Evolutionary conservation across 1,140 invertebrate genomes (phyloP), one percentile per base, ranked within the genome.

Genomic region (Bombus waltoni): DNA sequence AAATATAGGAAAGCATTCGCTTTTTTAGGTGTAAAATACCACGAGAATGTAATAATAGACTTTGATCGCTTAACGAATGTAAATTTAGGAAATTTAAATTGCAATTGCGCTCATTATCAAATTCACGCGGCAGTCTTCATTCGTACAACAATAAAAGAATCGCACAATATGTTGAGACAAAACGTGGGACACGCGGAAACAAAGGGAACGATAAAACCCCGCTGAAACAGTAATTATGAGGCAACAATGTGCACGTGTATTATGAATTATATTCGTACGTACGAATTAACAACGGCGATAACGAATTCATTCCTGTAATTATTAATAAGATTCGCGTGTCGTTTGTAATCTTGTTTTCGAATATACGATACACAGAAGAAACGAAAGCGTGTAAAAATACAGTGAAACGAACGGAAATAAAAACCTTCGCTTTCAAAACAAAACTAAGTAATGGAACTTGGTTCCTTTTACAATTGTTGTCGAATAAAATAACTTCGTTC

Each of bases 231-330:
- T 70, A 70, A 70, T 70, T 73, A 73, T 10, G 72, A 35, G 13
- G 15, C 28, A 47, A 38, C 40, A 47, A 18, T 25, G n/a, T n/a
- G 42, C 32, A n/a, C 42, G 28, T 73, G 72, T 47, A 73, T 73
- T 73, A 73, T 73, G n/a, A 73, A 73, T 73, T 42, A 32, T 32
- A 73, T 73, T 47, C 40, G 22, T 73, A 73, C 2, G 1, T 73
- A 22, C 40, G 9, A 73, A 73, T 73, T 73, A 73, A 73, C 32
- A 73, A 73, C 15, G 32, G 15, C 28, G 38, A 73, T 73, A 47
- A 73, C 18, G 22, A 70, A 70, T 70, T 70, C 68, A 70, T 70
- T 25, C 25, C 35, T 25, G 35, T 70, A 70, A 70, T 70, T 70
- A 70, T 25, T 35, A 70, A 70, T 70, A 70, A 70, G 4, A 22